A percentile compares a stretch with the other conserved stretches of the same genome.
Evolutionary conservation across 2,797 vertebrate genomes (phyloP).

Genomic region (Fratercula arctica): DNA sequence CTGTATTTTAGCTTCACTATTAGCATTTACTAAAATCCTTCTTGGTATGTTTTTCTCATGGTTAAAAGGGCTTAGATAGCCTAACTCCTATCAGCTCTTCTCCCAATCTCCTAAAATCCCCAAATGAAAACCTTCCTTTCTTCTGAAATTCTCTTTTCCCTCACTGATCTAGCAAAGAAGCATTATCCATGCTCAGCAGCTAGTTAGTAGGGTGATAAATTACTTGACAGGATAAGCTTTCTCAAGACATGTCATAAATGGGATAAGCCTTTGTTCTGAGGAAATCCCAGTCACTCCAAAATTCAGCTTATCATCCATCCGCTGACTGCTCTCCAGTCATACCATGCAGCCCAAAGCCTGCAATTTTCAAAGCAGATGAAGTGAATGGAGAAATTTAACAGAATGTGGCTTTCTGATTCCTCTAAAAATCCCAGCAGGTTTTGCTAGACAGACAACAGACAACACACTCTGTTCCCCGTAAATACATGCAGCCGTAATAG

Average conservation of each 20-base stretch:
- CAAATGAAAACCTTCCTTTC: conserved; percentile 21
- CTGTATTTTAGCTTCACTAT: not conserved
- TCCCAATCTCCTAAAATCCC: conserved; percentile 10
- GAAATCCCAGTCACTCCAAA: conserved; percentile 20
- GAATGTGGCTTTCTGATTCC: not conserved
- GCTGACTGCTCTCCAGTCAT: not conserved
- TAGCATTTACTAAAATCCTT: conserved; percentile 16
- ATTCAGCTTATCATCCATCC: not conserved
- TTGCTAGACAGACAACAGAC: not conserved
- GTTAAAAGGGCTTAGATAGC: conserved; percentile 25
- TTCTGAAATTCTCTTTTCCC: conserved; percentile 18
- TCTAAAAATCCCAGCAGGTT: not conserved
- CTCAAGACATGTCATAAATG: conserved; percentile 10
- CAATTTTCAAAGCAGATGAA: not conserved
- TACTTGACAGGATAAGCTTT: conserved; percentile 41
- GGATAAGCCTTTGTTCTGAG: conserved; percentile 20
- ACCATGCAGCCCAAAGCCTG: not conserved
- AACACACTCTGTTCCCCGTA: not conserved
- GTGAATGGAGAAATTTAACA: not conserved
- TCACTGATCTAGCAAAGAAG: conserved; percentile 18
- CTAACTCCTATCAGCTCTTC: conserved; percentile 13
- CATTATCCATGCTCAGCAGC: conserved; percentile 24
- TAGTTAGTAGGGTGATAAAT: conserved; percentile 34
- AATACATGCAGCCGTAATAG: not conserved
- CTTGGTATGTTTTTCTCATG: not conserved